Base-by-base conservation (phyloP, 2,797 vertebrate genomes). In the Decapterus maruadsi region DNA sequence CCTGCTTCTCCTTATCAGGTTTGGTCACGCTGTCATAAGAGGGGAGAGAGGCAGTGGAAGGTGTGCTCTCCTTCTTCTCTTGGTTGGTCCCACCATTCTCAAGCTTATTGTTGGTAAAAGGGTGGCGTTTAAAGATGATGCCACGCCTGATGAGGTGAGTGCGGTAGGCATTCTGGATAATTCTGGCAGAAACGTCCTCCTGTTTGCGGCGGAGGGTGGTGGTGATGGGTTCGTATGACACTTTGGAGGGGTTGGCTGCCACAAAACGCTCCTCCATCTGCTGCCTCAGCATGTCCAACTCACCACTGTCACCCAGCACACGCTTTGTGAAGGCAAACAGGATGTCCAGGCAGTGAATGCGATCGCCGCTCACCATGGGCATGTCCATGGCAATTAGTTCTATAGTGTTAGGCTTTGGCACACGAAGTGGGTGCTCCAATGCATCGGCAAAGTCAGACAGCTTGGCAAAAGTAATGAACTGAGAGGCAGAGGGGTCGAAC, bases 201-300 rank as follows among this genome's bases (percentile, higher is more conserved):
- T 99, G 98, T 89, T 98, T 98, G 77, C 98, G 97, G 60, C 98
- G 94, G 36, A 99, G 95, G 0, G 98, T 99, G n/a, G 98, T 99
- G 10, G 98, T 99, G 95, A 99, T 99, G 20, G 98, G 98, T 95
- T 99, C 98, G 0, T 99, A 99, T 60, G 98, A 99, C 92, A 99
- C 96, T 96, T 99, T 99, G 94, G 98, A 99, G 85, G 98, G 98
- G 92, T 99, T 99, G 89, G 98, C 98, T 0, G 97, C 97, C 91
- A 99, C 98, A 0, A 99, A 99, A 45, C 98, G 95, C 87, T 99
- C 98, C 93, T 99, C 98, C 98, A 99, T 99, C 96, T 99, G 98
- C 86, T 98, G 97, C 9, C 98, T 94, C 86, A 99, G 95, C 93
- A 99, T 98, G 87, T 99, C 98, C 94, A 99, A 86, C 94, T 99